phyloP scores from a whole-genome alignment of 2,113 vertebrate species.

The Cairina moschata region DNA sequence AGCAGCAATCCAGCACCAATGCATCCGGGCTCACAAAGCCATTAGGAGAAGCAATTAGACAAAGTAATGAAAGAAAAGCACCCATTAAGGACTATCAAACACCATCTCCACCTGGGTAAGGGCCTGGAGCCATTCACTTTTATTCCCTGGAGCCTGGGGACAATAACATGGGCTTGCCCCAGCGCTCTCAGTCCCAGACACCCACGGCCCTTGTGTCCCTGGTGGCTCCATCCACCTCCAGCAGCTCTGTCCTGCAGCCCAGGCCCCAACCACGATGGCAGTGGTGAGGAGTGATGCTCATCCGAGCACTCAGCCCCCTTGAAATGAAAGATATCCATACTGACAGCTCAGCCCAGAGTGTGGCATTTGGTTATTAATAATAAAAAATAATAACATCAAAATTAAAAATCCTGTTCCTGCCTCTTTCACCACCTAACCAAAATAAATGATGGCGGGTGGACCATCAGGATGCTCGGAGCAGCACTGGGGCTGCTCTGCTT shows the following conservation, averaged over 20 bases:
- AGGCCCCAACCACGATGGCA: fast-evolving
- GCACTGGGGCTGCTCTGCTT: background rate
- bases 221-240: fast-evolving
- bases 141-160: background rate
- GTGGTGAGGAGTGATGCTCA: fast-evolving
- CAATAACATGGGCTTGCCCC: background rate
- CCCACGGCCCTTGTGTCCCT: background rate
- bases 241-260: background rate
- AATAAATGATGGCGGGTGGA: background rate
- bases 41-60: slow-evolving; percentile 46
- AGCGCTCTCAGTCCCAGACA: fast-evolving
- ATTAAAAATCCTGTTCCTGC: background rate
- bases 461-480: no score
- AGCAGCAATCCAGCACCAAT: background rate
- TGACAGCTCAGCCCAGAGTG: background rate
- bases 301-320: fast-evolving
- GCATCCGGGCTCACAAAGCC: background rate
- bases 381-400: no score
- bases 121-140: slow-evolving; percentile 6
- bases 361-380: no score
- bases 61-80: slow-evolving; percentile 41
- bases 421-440: background rate
- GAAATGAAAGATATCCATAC: background rate
- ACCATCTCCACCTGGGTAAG: background rate
- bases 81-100: slow-evolving; percentile 31